Conservation (phyloP, 2,113 vertebrate species). For the Aix galericulata region DNA sequence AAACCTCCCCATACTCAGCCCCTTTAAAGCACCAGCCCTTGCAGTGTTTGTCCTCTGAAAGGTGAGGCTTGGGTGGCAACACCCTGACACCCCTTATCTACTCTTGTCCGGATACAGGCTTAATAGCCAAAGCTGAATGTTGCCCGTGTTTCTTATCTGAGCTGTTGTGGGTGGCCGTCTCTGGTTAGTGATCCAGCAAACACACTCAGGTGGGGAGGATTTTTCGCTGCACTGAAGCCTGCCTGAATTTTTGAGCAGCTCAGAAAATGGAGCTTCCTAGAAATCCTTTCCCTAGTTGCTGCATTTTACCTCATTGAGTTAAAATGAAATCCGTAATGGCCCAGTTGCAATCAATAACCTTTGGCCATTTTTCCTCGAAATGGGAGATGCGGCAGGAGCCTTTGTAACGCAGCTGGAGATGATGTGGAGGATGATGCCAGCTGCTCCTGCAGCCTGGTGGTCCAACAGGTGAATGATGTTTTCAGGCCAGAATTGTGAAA, state of each 20-base stretch:
- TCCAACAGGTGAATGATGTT: slow-evolving; percentile 45
- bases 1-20: not conserved
- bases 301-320: not conserved
- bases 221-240: not conserved
- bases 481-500: not conserved
- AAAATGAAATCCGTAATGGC: not conserved
- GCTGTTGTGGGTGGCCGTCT: not conserved
- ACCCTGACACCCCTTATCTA: accelerated
- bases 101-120: not conserved
- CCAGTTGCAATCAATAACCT: slow-evolving; percentile 7
- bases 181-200: not conserved
- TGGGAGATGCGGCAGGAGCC: slow-evolving; percentile 9
- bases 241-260: not conserved
- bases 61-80: not conserved
- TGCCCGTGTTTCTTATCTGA: not conserved
- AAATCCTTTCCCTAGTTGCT: not conserved
- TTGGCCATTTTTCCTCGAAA: not conserved
- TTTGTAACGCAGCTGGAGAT: not conserved
- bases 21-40: not conserved
- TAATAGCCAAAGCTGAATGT: not conserved
- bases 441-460: slow-evolving; percentile 13
- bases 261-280: not conserved
- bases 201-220: accelerated
- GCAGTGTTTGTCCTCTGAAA: not conserved
- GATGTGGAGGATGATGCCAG: not conserved